These are phyloP conservation scores for Lithophane leautieri DNA, from an alignment of 2,888 invertebrate genomes.

Conservation along the genomic window DNA sequence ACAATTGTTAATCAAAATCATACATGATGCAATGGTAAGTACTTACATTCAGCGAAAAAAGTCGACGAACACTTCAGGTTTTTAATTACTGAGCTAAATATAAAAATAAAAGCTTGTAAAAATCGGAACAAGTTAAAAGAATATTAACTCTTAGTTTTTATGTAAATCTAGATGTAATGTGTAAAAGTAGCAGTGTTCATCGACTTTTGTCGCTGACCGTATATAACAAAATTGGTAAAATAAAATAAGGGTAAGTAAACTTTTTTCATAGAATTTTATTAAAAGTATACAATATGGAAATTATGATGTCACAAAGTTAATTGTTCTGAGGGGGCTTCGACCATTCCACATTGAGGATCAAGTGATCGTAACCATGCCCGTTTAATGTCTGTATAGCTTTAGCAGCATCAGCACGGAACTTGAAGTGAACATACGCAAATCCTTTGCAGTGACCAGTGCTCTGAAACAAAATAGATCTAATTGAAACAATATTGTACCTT, in stretches of 20 bases:
- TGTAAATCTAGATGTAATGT: too few species aligned
- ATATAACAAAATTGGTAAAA: not conserved
- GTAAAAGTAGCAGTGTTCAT: not conserved
- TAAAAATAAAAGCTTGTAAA: too few species aligned
- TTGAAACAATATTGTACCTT: too few species aligned
- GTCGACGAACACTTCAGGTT: not conserved
- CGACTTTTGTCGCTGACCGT: not conserved
- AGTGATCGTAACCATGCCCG: slow-evolving; percentile 99
- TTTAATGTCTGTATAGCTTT: slow-evolving; percentile 97
- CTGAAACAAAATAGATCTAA: slow-evolving; percentile 77
- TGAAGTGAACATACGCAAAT: slow-evolving; percentile 99
- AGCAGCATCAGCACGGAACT: slow-evolving; percentile 96
- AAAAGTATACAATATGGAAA: slow-evolving; percentile 70
- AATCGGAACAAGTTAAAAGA: too few species aligned
- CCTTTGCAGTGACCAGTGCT: slow-evolving; percentile 97
- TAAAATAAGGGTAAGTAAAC: not conserved
- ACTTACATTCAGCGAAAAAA: not conserved
- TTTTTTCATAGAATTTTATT: slow-evolving; percentile 64
- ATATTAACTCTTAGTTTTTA: too few species aligned
- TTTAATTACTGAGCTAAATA: too few species aligned
- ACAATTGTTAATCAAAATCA: too few species aligned
- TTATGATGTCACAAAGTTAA: slow-evolving; percentile 67
- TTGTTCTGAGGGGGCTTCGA: slow-evolving; percentile 94
- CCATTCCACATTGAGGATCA: slow-evolving; percentile 99
- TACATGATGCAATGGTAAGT: not conserved